A percentile compares a stretch with the other conserved stretches of the same genome.
Evolutionary conservation across 2,113 vertebrate species (phyloP).

Genomic region (Enhydra lutris): DNA sequence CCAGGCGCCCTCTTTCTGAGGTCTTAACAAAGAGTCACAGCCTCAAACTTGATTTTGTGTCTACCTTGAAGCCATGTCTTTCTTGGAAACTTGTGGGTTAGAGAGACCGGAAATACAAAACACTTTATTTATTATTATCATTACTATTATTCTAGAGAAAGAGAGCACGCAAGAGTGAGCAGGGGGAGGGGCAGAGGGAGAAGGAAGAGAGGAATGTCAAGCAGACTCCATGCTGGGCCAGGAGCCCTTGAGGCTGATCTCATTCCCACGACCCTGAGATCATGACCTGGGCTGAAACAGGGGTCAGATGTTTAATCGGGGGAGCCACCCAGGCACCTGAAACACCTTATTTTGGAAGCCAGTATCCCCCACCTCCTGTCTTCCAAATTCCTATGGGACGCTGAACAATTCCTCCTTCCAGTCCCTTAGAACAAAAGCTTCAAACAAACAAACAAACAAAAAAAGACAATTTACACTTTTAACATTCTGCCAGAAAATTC

Average conservation of each 20-base stretch:
- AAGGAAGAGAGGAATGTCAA: background rate
- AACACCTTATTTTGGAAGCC: background rate
- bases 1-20: background rate
- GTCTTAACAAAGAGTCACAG: background rate
- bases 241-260: background rate
- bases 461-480: background rate
- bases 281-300: background rate
- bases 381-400: background rate
- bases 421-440: background rate
- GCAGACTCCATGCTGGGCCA: background rate
- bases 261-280: background rate
- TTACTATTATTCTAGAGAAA: background rate
- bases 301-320: background rate
- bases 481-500: background rate
- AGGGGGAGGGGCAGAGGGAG: background rate
- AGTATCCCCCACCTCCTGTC: background rate
- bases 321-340: background rate
- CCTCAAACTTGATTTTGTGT: background rate
- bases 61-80: background rate
- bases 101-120: background rate
- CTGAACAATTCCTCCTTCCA: background rate
- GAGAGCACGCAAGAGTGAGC: background rate
- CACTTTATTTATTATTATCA: background rate
- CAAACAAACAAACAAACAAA: background rate
- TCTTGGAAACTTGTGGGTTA: background rate